Evolutionary conservation across 2,888 invertebrate genomes (phyloP).

Genomic region (Pseudanteris insignis): DNA sequence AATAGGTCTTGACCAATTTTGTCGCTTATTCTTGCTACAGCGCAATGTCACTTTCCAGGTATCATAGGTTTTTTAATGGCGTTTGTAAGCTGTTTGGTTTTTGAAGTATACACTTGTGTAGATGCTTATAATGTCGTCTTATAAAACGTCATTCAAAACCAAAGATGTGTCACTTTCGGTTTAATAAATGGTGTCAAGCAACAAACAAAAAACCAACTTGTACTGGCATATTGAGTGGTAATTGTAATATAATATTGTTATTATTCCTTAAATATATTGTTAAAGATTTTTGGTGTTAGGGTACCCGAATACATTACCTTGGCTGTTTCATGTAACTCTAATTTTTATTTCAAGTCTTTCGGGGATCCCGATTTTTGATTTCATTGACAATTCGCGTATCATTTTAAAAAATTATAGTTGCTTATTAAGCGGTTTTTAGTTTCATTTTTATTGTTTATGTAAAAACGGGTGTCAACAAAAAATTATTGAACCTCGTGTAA

Average conservation of each 20-base stretch:
- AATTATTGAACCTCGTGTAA: no score
- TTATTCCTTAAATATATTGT: conserved; percentile 8
- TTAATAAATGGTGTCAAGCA: background rate
- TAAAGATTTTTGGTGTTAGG: background rate
- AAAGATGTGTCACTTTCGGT: conserved; percentile 36
- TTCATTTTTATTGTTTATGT: background rate
- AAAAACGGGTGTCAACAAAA: background rate
- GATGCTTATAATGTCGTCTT: conserved; percentile 25
- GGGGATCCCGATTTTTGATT: conserved; percentile 2
- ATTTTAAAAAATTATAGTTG: conserved; percentile 1
- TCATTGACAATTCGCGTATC: conserved; percentile 5
- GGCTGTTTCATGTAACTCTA: no score
- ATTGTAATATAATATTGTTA: conserved; percentile 14
- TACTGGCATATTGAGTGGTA: conserved; percentile 4
- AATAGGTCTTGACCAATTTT: conserved; percentile 5
- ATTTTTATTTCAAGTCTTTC: conserved; percentile 2
- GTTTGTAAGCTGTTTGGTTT: conserved; percentile 20
- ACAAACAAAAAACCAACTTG: background rate
- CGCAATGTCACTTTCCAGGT: conserved; percentile 23
- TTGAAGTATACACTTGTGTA: conserved; percentile 7
- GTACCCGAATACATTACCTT: conserved; percentile 3
- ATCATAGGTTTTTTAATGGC: conserved; percentile 12
- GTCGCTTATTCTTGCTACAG: conserved; percentile 12
- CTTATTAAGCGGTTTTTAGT: conserved; percentile 5
- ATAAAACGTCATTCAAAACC: conserved; percentile 38